Evolutionary conservation across 2,888 invertebrate genomes (phyloP).

Genomic region (Macroteleia sp.): DNA sequence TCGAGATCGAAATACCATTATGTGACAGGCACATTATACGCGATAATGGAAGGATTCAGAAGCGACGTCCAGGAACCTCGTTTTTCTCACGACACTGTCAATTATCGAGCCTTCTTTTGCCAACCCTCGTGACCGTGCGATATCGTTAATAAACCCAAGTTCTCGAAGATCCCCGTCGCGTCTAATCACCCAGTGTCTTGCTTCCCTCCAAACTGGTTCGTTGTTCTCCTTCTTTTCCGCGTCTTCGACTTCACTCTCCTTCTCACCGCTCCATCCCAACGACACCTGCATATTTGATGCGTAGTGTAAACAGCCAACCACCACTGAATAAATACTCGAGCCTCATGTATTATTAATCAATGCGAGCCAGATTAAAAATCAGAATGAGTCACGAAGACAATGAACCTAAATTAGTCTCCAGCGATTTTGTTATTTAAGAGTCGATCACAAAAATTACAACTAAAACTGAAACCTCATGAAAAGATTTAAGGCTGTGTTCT

Average conservation of each 20-base stretch:
- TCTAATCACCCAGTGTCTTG: conserved; percentile 80
- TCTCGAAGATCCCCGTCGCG: conserved; percentile 76
- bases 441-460: no score
- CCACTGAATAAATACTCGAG: conserved; percentile 77
- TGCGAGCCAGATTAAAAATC: conserved; percentile 75
- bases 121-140: conserved; percentile 73
- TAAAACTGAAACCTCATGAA: no score
- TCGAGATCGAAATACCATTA: conserved; percentile 63
- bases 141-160: conserved; percentile 82
- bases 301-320: conserved; percentile 77
- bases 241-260: conserved; percentile 5
- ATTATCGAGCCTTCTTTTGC: conserved; percentile 78
- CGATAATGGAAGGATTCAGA: conserved; percentile 62
- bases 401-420: conserved; percentile 47
- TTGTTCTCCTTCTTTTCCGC: conserved; percentile 47
- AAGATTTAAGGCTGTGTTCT: no score
- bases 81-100: conserved; percentile 78
- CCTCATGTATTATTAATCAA: conserved; percentile 79
- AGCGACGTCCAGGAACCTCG: conserved; percentile 58
- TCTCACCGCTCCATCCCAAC: conserved; percentile 67
- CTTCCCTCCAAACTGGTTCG: conserved; percentile 65
- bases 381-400: conserved; percentile 53
- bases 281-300: conserved; percentile 83
- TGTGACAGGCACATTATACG: conserved; percentile 62
- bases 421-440: neutral